A percentile compares a stretch with the other conserved stretches of the same genome.
These are phyloP conservation scores for Botia almorhae DNA, from an alignment of 2,797 vertebrate species.

Conservation along the genomic window DNA sequence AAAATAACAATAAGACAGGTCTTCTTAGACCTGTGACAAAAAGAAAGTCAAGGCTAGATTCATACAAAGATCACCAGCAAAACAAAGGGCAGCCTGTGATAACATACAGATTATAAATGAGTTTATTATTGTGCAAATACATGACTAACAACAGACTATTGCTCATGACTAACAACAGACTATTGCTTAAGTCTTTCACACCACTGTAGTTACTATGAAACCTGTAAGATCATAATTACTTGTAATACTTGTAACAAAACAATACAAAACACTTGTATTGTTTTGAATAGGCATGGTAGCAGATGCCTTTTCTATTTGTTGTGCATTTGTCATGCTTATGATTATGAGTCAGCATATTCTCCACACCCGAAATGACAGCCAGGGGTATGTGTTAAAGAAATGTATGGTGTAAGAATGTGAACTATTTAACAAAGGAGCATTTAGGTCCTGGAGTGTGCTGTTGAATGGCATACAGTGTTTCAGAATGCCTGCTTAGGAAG, in stretches of 20 bases:
- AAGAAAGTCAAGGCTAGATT: slow-evolving; percentile 1
- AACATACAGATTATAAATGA: slow-evolving; percentile 1
- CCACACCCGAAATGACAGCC: slow-evolving; percentile 39
- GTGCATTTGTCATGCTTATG: slow-evolving; percentile 13
- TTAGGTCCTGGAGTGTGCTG: neutral
- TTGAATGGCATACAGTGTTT: neutral
- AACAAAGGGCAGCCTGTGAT: neutral
- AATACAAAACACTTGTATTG: slow-evolving; percentile 8
- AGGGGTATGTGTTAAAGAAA: slow-evolving; percentile 36
- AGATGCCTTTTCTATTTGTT: slow-evolving; percentile 27
- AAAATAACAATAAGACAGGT: neutral
- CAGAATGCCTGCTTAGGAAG: slow-evolving; percentile 10
- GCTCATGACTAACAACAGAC: slow-evolving; percentile 11
- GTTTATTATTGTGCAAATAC: slow-evolving; percentile 4
- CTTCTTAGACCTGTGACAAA: neutral
- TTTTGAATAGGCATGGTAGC: slow-evolving; percentile 45
- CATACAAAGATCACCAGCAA: neutral
- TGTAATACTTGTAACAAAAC: neutral
- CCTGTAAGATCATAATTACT: slow-evolving; percentile 34
- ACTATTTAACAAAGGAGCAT: slow-evolving; percentile 21
- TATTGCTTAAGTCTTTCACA: slow-evolving; percentile 4
- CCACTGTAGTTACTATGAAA: neutral
- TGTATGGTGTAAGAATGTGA: slow-evolving; percentile 40
- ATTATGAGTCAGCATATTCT: slow-evolving; percentile 7
- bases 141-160: slow-evolving; percentile 1